Evolutionary conservation across 1,140 invertebrate genomes (phyloP).

Genomic region (Nephotettix cincticeps): DNA sequence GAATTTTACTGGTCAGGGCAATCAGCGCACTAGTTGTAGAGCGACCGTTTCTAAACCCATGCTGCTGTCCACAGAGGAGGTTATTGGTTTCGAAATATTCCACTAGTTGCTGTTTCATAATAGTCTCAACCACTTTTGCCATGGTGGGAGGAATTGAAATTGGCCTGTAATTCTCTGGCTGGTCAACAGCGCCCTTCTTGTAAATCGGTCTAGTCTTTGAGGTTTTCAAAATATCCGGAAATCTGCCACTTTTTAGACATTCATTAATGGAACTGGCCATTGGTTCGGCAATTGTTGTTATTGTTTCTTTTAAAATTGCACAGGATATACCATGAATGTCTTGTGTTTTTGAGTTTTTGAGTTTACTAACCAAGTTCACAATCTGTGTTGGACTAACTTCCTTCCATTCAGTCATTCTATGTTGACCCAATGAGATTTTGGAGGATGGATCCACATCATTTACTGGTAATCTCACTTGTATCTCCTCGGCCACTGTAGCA

Average conservation of each 20-base stretch:
- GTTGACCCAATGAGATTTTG: too few species aligned
- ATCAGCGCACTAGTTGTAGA: neutral
- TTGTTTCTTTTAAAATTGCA: neutral
- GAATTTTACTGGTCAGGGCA: neutral
- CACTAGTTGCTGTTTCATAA: neutral
- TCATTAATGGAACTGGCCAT: neutral
- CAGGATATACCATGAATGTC: neutral
- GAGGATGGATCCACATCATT: too few species aligned
- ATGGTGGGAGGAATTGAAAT: neutral
- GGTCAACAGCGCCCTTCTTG: neutral
- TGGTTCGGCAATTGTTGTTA: neutral
- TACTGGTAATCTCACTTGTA: too few species aligned
- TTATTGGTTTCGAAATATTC: slow-evolving; percentile 10
- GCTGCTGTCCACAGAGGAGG: neutral
- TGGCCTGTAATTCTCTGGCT: neutral
- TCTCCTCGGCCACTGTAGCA: too few species aligned
- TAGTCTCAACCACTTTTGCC: neutral
- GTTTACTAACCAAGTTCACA: too few species aligned
- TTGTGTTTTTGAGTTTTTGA: too few species aligned
- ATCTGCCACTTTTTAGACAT: neutral
- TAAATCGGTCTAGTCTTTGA: neutral
- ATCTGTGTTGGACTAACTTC: too few species aligned
- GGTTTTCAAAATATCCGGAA: neutral
- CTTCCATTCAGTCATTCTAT: too few species aligned
- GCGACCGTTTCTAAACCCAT: neutral